A percentile compares a stretch with the other conserved stretches of the same genome.
phyloP scores from a whole-genome alignment of 2,797 vertebrate genomes.

The Leptatherina wallacei region DNA sequence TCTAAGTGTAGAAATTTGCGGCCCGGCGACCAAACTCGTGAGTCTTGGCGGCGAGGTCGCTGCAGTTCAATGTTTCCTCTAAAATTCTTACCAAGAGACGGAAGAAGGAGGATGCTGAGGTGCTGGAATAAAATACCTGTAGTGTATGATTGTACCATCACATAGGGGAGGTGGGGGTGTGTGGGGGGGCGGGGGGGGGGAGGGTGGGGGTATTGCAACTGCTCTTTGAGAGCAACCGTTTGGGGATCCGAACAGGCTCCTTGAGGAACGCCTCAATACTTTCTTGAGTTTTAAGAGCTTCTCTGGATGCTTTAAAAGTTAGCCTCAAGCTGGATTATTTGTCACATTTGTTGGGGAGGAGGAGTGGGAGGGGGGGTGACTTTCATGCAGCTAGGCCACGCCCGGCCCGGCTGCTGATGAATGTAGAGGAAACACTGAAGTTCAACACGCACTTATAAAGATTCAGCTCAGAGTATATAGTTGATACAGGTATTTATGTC shows the following conservation, averaged over 20 bases:
- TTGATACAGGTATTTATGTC: slow-evolving; percentile 79
- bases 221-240: slow-evolving; percentile 51
- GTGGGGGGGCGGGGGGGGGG: too few relatives aligned
- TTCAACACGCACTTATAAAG: slow-evolving; percentile 80
- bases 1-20: slow-evolving; percentile 52
- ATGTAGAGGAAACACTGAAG: slow-evolving; percentile 80
- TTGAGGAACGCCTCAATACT: slow-evolving; percentile 42
- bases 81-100: slow-evolving; percentile 52
- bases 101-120: slow-evolving; percentile 46
- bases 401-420: slow-evolving; percentile 39
- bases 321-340: slow-evolving; percentile 36
- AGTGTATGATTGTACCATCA: slow-evolving; percentile 57
- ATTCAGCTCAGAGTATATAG: slow-evolving; percentile 82
- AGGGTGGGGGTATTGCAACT: slow-evolving; percentile 65
- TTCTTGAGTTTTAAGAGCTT: slow-evolving; percentile 45
- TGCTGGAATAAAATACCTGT: slow-evolving; percentile 63
- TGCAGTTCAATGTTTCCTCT: slow-evolving; percentile 76
- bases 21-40: slow-evolving; percentile 46
- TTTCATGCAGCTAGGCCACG: slow-evolving; percentile 20
- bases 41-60: slow-evolving; percentile 46
- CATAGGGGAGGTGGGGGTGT: slow-evolving; percentile 20
- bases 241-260: slow-evolving; percentile 34
- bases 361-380: background rate
- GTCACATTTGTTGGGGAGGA: slow-evolving; percentile 27
- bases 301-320: slow-evolving; percentile 42